phyloP scores from a whole-genome alignment of 2,113 vertebrate genomes.

The Apteryx mantelli region DNA sequence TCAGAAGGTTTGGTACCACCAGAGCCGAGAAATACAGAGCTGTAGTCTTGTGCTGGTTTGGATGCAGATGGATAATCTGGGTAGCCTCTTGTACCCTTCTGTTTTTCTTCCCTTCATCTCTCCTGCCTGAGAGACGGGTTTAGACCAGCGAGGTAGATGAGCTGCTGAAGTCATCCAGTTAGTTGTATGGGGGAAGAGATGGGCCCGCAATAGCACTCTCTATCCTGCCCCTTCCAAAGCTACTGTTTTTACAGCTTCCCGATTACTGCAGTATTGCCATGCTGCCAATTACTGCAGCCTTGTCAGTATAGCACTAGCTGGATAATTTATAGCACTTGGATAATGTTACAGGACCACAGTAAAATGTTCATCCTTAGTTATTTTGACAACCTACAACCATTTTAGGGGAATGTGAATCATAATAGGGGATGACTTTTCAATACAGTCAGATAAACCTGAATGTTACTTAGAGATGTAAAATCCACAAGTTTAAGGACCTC shows the following conservation, averaged over 20 bases:
- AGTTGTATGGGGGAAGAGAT: neutral
- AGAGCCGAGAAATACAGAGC: neutral
- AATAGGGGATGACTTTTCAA: neutral
- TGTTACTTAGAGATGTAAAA: neutral
- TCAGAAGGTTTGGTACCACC: fast-evolving
- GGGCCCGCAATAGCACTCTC: neutral
- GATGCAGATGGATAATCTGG: neutral
- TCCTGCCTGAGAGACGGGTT: neutral
- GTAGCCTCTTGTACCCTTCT: neutral
- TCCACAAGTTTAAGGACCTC: neutral
- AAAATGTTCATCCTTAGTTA: neutral
- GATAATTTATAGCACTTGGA: neutral
- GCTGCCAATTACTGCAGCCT: neutral
- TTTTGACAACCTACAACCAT: neutral
- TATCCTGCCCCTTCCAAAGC: neutral
- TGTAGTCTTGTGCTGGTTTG: neutral
- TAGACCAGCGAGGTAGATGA: neutral
- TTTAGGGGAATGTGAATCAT: neutral
- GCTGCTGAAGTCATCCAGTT: neutral
- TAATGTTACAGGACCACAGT: neutral
- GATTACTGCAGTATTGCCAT: neutral
- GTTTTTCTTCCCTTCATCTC: neutral
- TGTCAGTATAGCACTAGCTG: neutral
- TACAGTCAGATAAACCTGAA: neutral
- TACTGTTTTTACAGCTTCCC: neutral